Evolutionary conservation across 2,113 vertebrate genomes (phyloP), one percentile per base, ranked within the genome.

Genomic region (Podarcis cretensis): DNA sequence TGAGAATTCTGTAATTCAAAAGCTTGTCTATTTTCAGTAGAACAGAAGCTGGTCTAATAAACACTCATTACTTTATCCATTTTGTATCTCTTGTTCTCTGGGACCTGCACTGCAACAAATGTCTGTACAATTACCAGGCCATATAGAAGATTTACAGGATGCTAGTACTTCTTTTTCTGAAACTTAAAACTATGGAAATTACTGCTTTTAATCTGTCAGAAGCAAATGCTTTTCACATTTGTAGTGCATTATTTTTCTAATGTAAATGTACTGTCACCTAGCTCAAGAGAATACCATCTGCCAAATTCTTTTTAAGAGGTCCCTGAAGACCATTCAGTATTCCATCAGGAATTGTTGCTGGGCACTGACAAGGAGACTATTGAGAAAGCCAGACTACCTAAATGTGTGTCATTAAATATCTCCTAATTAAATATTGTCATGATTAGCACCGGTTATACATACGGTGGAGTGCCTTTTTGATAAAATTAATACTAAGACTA

Each of bases 91-190:
- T 83, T 27, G 32, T 73, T 81, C 48, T 59, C 43, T 87, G 43
- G 23, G 14, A 89, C 23, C 10, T 69, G 35, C 57, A 32, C 4
- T 27, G 23, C n/a, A 66, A 66, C 73, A 78, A 68, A 77, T 57
- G 25, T 12, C 75, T 83, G 68, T 65, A 27, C 13, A 35, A 77
- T 76, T 12, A 83, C 40, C 20, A 48, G 43, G 12, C 37, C 16
- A 57, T 12, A 82, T 90, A 89, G n/a, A 91, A 92, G 32, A 48
- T 30, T 87, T 81, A 75, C 59, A 85, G 5, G 1, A 78, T 66
- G 48, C 74, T 12, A n/a, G 48, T 3, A 2, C 75, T 84, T 77
- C 32, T 78, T 91, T 87, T 35, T 32, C 0, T 18, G 4, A 57
- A 86, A 71, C 73, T 73, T 84, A 77, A 81, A 92, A 21, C 83